Evolutionary conservation across 2,888 invertebrate species (phyloP).

Genomic region (Agriopis marginaria): DNA sequence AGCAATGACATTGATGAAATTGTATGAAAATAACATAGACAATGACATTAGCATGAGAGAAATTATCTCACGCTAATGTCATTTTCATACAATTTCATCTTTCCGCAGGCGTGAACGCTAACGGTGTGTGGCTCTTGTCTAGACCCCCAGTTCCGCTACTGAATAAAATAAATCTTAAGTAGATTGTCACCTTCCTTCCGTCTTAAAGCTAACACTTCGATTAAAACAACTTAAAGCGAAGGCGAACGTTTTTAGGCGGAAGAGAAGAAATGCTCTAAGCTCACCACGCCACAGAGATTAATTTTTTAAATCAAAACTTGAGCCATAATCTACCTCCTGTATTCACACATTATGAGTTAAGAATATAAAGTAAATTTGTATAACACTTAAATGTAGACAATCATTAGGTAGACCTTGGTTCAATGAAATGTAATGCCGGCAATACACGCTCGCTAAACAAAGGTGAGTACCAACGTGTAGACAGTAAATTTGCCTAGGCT

Average conservation of each 20-base stretch:
- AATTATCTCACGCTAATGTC: no score
- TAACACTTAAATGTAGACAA: neutral
- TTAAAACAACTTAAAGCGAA: conserved; percentile 26
- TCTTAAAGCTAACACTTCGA: conserved; percentile 22
- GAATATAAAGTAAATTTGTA: neutral
- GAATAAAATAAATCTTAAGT: neutral
- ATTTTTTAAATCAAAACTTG: neutral
- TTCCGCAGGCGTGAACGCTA: no score
- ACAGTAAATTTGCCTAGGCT: no score
- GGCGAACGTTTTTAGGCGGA: conserved; percentile 29
- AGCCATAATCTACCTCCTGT: neutral
- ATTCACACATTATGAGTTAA: neutral
- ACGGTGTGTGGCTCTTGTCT: no score
- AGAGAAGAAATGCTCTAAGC: conserved; percentile 25
- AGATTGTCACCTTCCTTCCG: conserved; percentile 20
- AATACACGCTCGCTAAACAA: no score
- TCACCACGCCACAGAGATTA: conserved; percentile 29
- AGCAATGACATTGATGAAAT: no score
- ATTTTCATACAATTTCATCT: no score
- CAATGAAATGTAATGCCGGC: no score
- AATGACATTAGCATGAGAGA: no score
- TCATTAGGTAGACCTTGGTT: no score
- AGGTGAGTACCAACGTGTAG: no score
- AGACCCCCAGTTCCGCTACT: conserved; percentile 9
- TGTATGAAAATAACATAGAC: no score